Evolutionary conservation across 2,797 vertebrate genomes (phyloP), one percentile per base, ranked within the genome.

Genomic region (Tiaroga cobitis): DNA sequence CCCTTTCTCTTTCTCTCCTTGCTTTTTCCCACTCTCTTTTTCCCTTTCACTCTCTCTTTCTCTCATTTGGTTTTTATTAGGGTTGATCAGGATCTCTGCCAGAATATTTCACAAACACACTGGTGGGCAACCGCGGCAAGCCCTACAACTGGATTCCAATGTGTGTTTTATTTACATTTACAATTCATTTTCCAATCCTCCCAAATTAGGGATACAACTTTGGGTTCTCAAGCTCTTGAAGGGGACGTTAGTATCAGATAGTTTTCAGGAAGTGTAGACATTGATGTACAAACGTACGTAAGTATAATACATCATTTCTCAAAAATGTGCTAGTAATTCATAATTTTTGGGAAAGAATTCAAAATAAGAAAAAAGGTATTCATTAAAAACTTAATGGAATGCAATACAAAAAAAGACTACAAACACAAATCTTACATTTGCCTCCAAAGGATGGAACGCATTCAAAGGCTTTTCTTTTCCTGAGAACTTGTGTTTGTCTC

Each of bases 101-200:
- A 92, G 85, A 82, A 76, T 86, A 86, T 89, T 92, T 89, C 78
- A 89, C 83, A 89, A 87, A 88, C 84, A 78, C 83, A 82, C 80
- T 85, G 86, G 80, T 77, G 21, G 56, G 26, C 79, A 43, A 76
- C 83, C 24, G 18, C 77, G 70, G 88, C 89, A 90, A 89, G 78
- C 85, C 88, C 56, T 87, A 51, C 34, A 63, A 86, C 81, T 89
- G 85, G 85, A 90, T 89, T 91, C 89, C 88, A 80, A 83, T 87
- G 85, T 88, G 89, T 85, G 84, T 83, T 90, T 87, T 88, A 91
- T 91, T 90, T 91, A 91, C 84, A 87, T 86, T 90, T 89, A 89
- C 87, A 84, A 90, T 90, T 89, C 88, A 74, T 85, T 88, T 87
- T 88, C 79, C 84, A 85, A 86, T 85, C 79, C 59, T 43, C 68